Evolutionary conservation across 1,140 invertebrate species (phyloP), one percentile per base, ranked within the genome.

Genomic region (Leucophenga varia): DNA sequence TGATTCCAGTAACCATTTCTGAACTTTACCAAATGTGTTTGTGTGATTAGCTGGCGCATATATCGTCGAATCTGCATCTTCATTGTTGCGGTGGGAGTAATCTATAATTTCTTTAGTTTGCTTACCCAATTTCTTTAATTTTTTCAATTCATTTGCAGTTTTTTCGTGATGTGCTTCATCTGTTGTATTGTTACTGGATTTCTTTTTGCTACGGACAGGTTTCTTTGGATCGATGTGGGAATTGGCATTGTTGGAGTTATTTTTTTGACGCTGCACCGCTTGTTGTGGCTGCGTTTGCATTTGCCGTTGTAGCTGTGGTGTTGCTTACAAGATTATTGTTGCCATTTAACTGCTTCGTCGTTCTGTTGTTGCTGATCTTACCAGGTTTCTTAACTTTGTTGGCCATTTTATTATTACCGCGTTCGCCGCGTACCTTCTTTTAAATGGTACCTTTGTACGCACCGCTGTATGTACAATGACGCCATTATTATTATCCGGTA

Each of bases 1-100:
- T 0, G 88, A 88, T 32, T 86, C 87, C 30, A 90, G 61, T n/a
- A 91, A 72, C 89, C 89, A 91, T 47, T 87, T 89, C 47, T 89
- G 84, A 4, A 91, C 89, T 75, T 91, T 91, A 17, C 85, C 86
- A 38, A 90, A 81, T 0, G 89, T 86, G 74, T 90, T 89, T 0
- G 83, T 81, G 55, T 86, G 82, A 46, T 77, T 88, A 0, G 82
- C 79, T 21, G 19, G 19, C 2, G 58, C 48, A 0, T 59, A 59
- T 3, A 63, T 81, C 79, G 55, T 78, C 28, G 64, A 60, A 28
- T 42, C 64, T 44, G 65, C 64, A 28, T 61, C 64, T 8, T 38
- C 57, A 75, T 61, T 59, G 18, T 57, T 61, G 21, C 58, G 67
- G 17, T 68, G 56, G 13, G 72, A 75, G 55, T 91, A 90, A 64